These are phyloP conservation scores for Pteropus alecto DNA, from an alignment of 2,113 vertebrate genomes.

Conservation along the genomic window DNA sequence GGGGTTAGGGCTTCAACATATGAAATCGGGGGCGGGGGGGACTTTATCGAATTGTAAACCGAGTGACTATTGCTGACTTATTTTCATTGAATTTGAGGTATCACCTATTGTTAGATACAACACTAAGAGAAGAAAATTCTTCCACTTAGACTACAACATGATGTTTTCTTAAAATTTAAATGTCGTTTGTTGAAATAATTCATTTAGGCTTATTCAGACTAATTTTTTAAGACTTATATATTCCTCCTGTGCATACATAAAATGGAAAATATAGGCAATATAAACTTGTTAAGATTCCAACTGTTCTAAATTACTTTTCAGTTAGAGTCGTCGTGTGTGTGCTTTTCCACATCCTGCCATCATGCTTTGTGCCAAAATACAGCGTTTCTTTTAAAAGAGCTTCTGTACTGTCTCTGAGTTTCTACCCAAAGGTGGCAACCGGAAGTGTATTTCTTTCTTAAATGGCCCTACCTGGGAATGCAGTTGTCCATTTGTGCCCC, in stretches of 20 bases:
- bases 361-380: neutral
- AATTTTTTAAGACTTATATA: neutral
- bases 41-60: neutral
- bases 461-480: neutral
- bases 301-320: neutral
- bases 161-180: neutral
- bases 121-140: neutral
- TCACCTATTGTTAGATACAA: neutral
- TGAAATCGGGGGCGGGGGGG: neutral
- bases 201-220: neutral
- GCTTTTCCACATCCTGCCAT: neutral
- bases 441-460: neutral
- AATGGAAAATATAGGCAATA: neutral
- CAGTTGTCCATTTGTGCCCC: neutral
- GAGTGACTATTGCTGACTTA: neutral
- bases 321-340: neutral
- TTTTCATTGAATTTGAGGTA: neutral
- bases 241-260: neutral
- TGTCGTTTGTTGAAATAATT: conserved; percentile 9
- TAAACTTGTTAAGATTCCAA: neutral
- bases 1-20: neutral
- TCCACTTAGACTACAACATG: neutral
- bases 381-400: neutral
- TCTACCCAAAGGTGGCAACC: neutral
- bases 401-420: neutral